phyloP scores from a whole-genome alignment of 2,888 invertebrate genomes.

The Acanthosepion pharaonis region DNA sequence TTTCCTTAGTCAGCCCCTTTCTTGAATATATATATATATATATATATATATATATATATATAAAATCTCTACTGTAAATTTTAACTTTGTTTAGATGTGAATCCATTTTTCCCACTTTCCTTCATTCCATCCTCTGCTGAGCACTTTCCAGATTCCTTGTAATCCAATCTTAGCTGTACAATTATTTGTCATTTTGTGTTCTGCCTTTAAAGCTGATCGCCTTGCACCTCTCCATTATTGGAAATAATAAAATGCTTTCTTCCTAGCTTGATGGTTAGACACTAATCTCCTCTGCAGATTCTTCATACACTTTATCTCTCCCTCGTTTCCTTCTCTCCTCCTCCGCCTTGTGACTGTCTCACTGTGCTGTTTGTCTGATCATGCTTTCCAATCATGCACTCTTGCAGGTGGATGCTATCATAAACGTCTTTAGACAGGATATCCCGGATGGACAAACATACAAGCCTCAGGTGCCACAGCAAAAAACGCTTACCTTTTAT shows the following conservation, averaged over 20 bases:
- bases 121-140: background rate
- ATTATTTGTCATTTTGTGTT: background rate
- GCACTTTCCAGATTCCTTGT: background rate
- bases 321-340: background rate
- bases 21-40: background rate
- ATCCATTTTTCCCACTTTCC: background rate
- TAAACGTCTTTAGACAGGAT: slow-evolving; percentile 63
- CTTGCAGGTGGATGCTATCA: slow-evolving; percentile 62
- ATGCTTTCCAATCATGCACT: slow-evolving; percentile 38
- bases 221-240: background rate
- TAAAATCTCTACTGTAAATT: background rate
- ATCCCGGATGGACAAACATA: slow-evolving; percentile 57
- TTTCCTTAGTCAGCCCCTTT: background rate
- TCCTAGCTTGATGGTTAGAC: background rate
- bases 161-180: background rate
- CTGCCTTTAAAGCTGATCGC: background rate
- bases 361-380: slow-evolving; percentile 40
- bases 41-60: background rate
- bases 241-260: background rate
- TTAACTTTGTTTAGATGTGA: background rate
- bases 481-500: background rate
- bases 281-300: background rate
- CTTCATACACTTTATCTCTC: too few species aligned
- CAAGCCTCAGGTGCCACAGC: slow-evolving; percentile 42
- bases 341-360: background rate